A percentile compares a stretch with the other conserved stretches of the same genome.
phyloP scores from a whole-genome alignment of 1,140 invertebrate genomes.

The Neodiprion fabricii region DNA sequence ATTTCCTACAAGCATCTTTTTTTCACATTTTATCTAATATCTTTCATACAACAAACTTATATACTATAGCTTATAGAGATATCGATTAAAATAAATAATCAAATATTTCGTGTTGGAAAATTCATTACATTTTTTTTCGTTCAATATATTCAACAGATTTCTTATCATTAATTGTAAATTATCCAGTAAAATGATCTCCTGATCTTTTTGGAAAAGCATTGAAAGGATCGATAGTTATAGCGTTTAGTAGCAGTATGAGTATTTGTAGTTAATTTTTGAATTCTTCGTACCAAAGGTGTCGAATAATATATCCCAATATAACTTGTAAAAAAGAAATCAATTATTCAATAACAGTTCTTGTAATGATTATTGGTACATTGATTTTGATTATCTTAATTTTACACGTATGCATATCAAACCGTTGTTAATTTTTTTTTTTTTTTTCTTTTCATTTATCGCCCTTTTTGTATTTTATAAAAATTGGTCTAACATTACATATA shows the following conservation, averaged over 20 bases:
- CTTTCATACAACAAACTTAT: neutral
- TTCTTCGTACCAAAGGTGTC: too few relatives aligned
- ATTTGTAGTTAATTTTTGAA: neutral
- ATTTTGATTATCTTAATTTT: constrained; percentile 6
- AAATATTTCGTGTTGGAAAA: neutral
- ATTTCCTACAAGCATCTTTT: constrained; percentile 2
- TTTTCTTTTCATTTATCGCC: constrained; percentile 25
- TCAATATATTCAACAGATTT: neutral
- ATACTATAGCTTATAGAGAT: constrained; percentile 3
- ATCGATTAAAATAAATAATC: neutral
- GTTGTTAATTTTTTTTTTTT: neutral
- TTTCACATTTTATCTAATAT: neutral
- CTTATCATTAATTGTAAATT: too few relatives aligned
- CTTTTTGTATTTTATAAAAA: constrained; percentile 52
- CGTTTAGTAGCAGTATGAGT: too few relatives aligned
- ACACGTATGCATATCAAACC: neutral
- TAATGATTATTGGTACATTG: neutral
- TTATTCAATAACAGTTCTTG: neutral
- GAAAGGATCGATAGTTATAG: neutral
- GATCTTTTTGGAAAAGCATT: neutral
- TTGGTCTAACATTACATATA: constrained; percentile 53
- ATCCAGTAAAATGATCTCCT: neutral
- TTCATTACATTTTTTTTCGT: neutral
- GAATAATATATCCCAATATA: too few relatives aligned
- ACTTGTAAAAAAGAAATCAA: too few relatives aligned